phyloP scores from a whole-genome alignment of 2,888 invertebrate genomes.

The Prosopocoilus inquinatus region DNA sequence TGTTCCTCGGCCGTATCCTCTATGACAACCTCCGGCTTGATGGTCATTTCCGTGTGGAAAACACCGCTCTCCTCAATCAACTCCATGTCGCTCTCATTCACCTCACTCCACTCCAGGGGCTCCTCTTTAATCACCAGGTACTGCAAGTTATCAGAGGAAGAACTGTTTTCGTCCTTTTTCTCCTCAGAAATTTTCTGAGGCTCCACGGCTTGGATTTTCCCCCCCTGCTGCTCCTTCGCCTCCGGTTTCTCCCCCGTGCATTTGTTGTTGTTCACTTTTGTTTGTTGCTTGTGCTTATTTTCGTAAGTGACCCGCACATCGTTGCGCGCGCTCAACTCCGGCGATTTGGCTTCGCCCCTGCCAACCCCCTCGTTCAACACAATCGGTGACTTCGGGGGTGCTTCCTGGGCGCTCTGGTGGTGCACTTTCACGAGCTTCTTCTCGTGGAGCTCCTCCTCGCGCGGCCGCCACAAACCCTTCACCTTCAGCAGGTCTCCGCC shows the following conservation, averaged over 20 bases:
- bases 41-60: constrained; percentile 66
- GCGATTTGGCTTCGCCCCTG: neutral
- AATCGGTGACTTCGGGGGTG: neutral
- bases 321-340: neutral
- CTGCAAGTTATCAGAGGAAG: constrained; percentile 35
- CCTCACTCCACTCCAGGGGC: constrained; percentile 71
- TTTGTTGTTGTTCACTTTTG: neutral
- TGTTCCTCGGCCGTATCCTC: constrained; percentile 38
- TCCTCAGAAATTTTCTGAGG: neutral
- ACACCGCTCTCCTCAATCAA: constrained; percentile 63
- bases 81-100: constrained; percentile 58
- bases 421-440: constrained; percentile 18
- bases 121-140: constrained; percentile 57
- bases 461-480: constrained; percentile 74
- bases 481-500: constrained; percentile 81
- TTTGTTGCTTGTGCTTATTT: neutral
- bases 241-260: neutral
- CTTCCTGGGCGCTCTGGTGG: constrained; percentile 12
- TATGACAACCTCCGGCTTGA: constrained; percentile 60
- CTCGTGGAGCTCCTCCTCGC: constrained; percentile 49
- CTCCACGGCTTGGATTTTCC: neutral
- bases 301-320: neutral
- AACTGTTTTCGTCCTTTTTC: neutral
- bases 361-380: too few relatives aligned
- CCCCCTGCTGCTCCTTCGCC: neutral